These are phyloP conservation scores for Arrhopalites spinosus DNA, from an alignment of 2,888 invertebrate genomes.

Conservation along the genomic window DNA sequence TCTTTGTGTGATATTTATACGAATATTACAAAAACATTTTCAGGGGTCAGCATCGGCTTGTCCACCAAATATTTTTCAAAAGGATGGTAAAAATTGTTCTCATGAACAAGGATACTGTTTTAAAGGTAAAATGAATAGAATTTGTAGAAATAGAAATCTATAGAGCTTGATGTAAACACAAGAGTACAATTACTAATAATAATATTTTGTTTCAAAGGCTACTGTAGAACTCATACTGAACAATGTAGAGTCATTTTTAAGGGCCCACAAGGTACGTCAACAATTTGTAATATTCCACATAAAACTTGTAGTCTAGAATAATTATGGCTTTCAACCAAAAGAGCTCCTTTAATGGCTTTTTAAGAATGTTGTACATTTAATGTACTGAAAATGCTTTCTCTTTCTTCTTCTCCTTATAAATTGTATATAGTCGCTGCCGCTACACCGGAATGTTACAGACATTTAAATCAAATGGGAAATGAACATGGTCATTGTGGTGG, in stretches of 20 bases:
- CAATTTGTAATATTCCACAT: too few relatives aligned
- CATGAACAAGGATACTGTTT: constrained; percentile 82
- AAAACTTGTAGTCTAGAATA: neutral
- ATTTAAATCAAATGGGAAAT: constrained; percentile 4
- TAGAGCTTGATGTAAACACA: too few relatives aligned
- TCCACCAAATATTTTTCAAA: constrained; percentile 85
- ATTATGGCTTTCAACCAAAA: too few relatives aligned
- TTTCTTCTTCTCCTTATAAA: neutral
- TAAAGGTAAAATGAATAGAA: too few relatives aligned
- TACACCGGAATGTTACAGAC: constrained; percentile 3
- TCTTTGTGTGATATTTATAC: constrained; percentile 64
- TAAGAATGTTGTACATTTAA: neutral
- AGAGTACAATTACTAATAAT: too few relatives aligned
- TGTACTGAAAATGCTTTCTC: neutral
- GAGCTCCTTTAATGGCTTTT: too few relatives aligned
- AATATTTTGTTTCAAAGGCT: too few relatives aligned
- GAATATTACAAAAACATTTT: constrained; percentile 60
- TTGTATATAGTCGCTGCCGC: neutral
- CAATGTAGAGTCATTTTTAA: constrained; percentile 89
- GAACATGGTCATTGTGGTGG: constrained; percentile 83
- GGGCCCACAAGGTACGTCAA: constrained; percentile 70
- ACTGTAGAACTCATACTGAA: constrained; percentile 82
- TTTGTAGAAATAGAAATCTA: too few relatives aligned
- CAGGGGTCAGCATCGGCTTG: constrained; percentile 69
- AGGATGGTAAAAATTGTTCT: constrained; percentile 87